Evolutionary conservation across 2,113 vertebrate species (phyloP).

Genomic region (Pluvianellus socialis): DNA sequence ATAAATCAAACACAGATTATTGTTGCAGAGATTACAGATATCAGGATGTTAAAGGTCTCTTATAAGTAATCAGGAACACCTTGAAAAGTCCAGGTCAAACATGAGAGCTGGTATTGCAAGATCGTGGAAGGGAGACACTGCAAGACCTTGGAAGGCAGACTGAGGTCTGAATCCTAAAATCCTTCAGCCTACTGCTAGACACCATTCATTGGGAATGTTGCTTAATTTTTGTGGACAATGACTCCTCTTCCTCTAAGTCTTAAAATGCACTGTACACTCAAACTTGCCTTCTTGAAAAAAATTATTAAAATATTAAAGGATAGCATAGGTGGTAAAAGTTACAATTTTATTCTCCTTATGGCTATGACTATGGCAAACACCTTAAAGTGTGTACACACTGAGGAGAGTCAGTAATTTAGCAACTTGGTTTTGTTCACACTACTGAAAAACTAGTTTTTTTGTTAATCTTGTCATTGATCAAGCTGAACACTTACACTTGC

Average conservation of each 20-base stretch:
- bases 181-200: not conserved
- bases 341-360: not conserved
- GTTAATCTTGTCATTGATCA: not conserved
- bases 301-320: not conserved
- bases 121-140: fast-evolving
- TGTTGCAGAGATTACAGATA: not conserved
- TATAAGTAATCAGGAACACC: not conserved
- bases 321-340: not conserved
- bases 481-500: not conserved
- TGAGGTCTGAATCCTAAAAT: not conserved
- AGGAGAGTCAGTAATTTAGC: not conserved
- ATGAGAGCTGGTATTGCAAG: not conserved
- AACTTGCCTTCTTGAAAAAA: not conserved
- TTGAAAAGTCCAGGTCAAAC: not conserved
- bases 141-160: not conserved
- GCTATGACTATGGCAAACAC: not conserved
- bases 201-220: not conserved
- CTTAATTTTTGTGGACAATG: not conserved
- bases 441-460: not conserved
- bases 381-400: not conserved
- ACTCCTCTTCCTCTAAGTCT: not conserved
- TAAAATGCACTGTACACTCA: not conserved
- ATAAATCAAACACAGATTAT: not conserved
- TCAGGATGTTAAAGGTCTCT: not conserved
- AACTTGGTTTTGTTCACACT: not conserved